Conservation (phyloP, 2,797 vertebrate species). For the Argya squamiceps region DNA sequence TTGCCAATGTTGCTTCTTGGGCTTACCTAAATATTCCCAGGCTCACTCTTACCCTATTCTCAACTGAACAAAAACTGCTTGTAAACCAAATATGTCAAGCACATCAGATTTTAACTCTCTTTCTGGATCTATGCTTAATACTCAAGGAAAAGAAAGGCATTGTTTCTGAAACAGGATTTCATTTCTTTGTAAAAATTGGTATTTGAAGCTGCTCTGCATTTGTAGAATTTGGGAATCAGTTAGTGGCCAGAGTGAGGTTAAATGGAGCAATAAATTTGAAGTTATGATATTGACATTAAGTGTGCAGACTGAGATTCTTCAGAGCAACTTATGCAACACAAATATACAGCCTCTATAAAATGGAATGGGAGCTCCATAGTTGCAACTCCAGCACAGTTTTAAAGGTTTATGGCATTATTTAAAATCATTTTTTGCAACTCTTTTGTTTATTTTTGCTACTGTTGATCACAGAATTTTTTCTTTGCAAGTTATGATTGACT, state of each 20-base stretch:
- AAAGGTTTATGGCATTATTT: not conserved
- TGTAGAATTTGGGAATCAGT: not conserved
- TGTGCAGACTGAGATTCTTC: not conserved
- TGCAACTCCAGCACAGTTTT: not conserved
- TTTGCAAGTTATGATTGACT: not conserved
- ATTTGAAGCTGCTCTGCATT: not conserved
- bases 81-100: not conserved
- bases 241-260: not conserved
- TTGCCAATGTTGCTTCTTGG: not conserved
- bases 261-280: not conserved
- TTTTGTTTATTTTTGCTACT: not conserved
- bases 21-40: not conserved
- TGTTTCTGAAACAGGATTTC: not conserved
- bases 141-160: not conserved
- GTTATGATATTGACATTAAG: not conserved
- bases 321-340: not conserved
- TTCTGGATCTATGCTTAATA: not conserved
- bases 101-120: not conserved
- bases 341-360: not conserved
- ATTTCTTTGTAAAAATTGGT: not conserved
- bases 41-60: not conserved
- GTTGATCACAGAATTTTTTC: not conserved
- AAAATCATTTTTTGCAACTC: not conserved
- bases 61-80: not conserved
- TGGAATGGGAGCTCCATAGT: not conserved